Evolutionary conservation across 2,113 vertebrate genomes (phyloP).

Genomic region (Leptocoma aspasia): DNA sequence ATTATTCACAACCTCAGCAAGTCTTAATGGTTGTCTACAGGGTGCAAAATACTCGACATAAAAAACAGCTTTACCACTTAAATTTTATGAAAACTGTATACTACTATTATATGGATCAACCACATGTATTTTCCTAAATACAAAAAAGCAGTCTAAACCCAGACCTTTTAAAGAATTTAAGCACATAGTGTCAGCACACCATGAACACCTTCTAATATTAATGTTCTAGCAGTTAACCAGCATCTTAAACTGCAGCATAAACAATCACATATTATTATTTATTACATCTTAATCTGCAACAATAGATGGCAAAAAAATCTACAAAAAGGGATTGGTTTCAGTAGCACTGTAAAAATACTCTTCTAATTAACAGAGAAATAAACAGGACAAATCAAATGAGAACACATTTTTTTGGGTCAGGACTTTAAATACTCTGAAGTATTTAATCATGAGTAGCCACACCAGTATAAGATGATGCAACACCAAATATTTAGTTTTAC

Average conservation of each 20-base stretch:
- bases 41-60: slow-evolving; percentile 30
- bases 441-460: slow-evolving; percentile 40
- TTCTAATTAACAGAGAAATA: slow-evolving; percentile 30
- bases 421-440: slow-evolving; percentile 16
- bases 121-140: background rate
- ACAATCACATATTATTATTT: background rate
- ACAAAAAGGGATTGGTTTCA: background rate
- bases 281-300: slow-evolving; percentile 1
- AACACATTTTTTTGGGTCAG: background rate
- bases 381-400: background rate
- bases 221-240: background rate
- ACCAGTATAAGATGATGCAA: background rate
- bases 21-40: slow-evolving; percentile 10
- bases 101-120: background rate
- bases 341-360: background rate
- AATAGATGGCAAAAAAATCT: background rate
- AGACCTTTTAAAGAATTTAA: background rate
- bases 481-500: background rate
- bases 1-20: slow-evolving; percentile 48
- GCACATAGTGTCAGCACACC: background rate
- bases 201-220: background rate
- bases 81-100: background rate
- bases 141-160: background rate
- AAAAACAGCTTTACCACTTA: slow-evolving; percentile 36
- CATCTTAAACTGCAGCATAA: background rate